Evolutionary conservation across 2,797 vertebrate genomes (phyloP).

Genomic region (Glossophaga mutica): DNA sequence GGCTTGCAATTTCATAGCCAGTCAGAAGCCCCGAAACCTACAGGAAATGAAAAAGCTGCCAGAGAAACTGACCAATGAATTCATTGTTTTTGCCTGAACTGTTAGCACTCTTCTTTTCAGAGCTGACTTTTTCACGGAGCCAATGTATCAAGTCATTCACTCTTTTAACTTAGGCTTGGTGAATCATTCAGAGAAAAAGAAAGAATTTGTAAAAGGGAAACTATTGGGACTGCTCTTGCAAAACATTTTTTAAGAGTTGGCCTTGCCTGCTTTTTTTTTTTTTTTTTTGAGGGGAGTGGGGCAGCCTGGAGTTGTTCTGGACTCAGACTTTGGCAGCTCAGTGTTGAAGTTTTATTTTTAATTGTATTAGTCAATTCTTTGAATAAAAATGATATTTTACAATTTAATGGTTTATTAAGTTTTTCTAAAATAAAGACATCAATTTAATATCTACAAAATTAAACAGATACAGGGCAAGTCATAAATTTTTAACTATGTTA

Average conservation of each 20-base stretch:
- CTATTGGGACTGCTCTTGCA: background rate
- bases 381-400: background rate
- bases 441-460: background rate
- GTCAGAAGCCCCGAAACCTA: background rate
- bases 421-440: background rate
- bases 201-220: background rate
- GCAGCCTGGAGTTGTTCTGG: background rate
- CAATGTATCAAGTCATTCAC: background rate
- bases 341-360: constrained; percentile 7
- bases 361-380: background rate
- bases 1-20: background rate
- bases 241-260: background rate
- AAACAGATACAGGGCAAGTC: background rate
- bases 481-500: background rate
- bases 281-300: background rate
- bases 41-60: background rate
- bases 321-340: background rate
- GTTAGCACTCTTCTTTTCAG: background rate
- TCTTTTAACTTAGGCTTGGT: background rate
- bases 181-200: background rate
- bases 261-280: background rate
- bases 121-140: background rate
- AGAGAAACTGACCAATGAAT: background rate
- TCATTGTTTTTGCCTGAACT: background rate
- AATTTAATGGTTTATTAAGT: background rate